These are phyloP conservation scores for Drosophila niveifrons DNA, from an alignment of 2,888 invertebrate species.

Conservation along the genomic window DNA sequence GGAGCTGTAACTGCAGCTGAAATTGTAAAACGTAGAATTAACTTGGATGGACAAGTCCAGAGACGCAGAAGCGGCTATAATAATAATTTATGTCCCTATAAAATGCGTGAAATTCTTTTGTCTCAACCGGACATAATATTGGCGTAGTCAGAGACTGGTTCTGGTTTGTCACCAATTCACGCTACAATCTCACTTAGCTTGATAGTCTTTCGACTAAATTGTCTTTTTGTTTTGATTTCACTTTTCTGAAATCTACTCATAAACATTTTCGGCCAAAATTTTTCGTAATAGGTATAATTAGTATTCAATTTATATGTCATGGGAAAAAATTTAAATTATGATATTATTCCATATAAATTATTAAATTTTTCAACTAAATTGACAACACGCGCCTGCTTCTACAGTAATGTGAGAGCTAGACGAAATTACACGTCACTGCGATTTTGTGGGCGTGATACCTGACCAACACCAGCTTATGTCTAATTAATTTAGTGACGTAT, in stretches of 20 bases:
- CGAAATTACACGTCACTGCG: slow-evolving; percentile 61
- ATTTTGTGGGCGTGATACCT: slow-evolving; percentile 70
- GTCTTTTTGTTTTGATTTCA: slow-evolving; percentile 41
- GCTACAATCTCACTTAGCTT: slow-evolving; percentile 5
- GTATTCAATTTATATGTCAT: slow-evolving; percentile 53
- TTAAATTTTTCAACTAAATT: slow-evolving; percentile 49
- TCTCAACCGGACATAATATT: slow-evolving; percentile 70
- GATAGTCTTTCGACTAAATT: slow-evolving; percentile 26
- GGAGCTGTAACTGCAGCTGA: slow-evolving; percentile 65
- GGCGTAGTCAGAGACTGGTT: slow-evolving; percentile 61
- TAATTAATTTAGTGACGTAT: slow-evolving; percentile 64
- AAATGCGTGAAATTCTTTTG: slow-evolving; percentile 66
- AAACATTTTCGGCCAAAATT: slow-evolving; percentile 25
- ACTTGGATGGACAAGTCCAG: slow-evolving; percentile 50
- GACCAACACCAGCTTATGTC: slow-evolving; percentile 48
- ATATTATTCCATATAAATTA: slow-evolving; percentile 55
- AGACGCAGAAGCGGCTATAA: slow-evolving; percentile 31
- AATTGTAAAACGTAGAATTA: slow-evolving; percentile 64
- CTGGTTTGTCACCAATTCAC: slow-evolving; percentile 60
- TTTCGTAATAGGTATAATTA: slow-evolving; percentile 22
- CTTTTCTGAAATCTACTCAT: slow-evolving; percentile 28
- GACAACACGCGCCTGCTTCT: slow-evolving; percentile 70
- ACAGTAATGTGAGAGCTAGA: slow-evolving; percentile 58
- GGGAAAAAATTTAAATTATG: slow-evolving; percentile 70
- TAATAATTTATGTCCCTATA: slow-evolving; percentile 47